Evolutionary conservation across 1,140 invertebrate species (phyloP).

Genomic region (Pectinophora gossypiella): DNA sequence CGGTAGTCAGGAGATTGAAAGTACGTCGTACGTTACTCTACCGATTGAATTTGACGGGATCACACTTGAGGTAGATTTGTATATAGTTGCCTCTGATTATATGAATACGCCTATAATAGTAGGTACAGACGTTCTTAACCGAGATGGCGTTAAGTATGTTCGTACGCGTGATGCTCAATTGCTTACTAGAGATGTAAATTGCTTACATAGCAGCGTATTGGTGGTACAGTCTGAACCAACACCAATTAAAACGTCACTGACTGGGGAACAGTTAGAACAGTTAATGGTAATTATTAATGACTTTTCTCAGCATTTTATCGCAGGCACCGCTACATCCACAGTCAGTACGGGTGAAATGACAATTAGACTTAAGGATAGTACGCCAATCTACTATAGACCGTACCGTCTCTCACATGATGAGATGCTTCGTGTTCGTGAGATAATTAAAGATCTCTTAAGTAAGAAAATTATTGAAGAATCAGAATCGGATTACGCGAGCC

Average conservation of each 20-base stretch:
- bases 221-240: not conserved
- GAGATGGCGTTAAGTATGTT: no score
- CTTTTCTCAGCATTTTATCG: not conserved
- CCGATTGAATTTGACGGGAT: not conserved
- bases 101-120: not conserved
- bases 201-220: no score
- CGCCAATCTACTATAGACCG: no score
- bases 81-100: not conserved
- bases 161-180: not conserved
- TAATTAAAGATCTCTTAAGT: not conserved
- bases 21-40: not conserved
- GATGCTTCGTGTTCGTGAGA: conserved; percentile 19
- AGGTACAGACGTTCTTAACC: conserved; percentile 1
- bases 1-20: conserved; percentile 2
- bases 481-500: conserved; percentile 1
- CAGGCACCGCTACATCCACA: not conserved
- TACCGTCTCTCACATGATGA: no score
- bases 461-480: not conserved
- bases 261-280: not conserved
- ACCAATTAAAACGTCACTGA: not conserved
- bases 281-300: not conserved
- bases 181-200: not conserved
- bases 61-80: not conserved
- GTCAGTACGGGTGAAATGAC: not conserved
- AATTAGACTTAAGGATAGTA: not conserved